Evolutionary conservation across 2,113 vertebrate species (phyloP), one percentile per base, ranked within the genome.

Genomic region (Poeciliopsis turrubarensis): DNA sequence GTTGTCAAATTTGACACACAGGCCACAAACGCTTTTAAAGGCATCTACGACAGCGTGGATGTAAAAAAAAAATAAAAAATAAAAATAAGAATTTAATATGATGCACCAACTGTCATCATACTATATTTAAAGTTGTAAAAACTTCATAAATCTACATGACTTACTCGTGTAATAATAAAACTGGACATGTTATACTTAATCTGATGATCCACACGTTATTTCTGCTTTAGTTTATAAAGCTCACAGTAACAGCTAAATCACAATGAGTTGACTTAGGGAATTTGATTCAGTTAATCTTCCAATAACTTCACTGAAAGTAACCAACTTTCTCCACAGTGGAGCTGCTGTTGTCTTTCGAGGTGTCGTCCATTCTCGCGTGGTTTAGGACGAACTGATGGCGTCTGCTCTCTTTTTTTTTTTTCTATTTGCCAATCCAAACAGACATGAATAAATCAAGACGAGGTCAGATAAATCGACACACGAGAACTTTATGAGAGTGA

Each of bases 371-470:
- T 47, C 44, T 19, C 17, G 44, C 17, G 44, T 47, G 44, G 19
- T 47, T 47, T 47, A n/a, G 5, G 15, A 47, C 44, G 17, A 47
- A 17, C 4, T 17, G 14, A 47, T 2, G 17, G 17, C 17, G 14
- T 6, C 44, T 47, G 44, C 19, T 47, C n/a, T n/a, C n/a, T n/a
- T n/a, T 47, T 47, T 47, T 14, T 14, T 44, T 44, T 41, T 44
- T 44, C 44, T 47, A 47, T 15, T 54, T 72, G 65, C 70, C 57
- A 75, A 65, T 61, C 29, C 60, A 47, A 67, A 44, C 26, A 77
- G 44, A 47, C 17, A 82, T 67, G 39, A 32, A 80, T 70, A 69
- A 62, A 80, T 30, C 22, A 81, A 34, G 57, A 29, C 37, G 26
- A 29, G 25, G 44, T 34, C 15, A 62, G 77, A 84, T 34, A 70